phyloP scores from a whole-genome alignment of 1,140 invertebrate species.

The Plectrocnemia conspersa region DNA sequence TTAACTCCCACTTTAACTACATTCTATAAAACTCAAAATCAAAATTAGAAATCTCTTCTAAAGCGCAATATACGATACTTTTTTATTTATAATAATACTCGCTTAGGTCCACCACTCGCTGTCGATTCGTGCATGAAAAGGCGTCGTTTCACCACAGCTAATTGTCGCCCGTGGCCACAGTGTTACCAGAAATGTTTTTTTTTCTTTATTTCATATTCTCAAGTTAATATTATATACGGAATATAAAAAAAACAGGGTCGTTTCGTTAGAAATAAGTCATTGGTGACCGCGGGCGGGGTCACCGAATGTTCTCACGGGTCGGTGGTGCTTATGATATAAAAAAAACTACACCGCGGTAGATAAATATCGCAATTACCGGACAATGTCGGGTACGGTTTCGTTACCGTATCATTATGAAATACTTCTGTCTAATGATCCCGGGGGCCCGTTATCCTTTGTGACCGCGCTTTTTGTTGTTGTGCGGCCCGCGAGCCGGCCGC shows the following conservation, averaged over 20 bases:
- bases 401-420: conserved; percentile 32
- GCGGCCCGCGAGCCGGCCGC: background rate
- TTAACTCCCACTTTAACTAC: too few species aligned
- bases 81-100: too few species aligned
- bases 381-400: conserved; percentile 25
- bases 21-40: too few species aligned
- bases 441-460: conserved; percentile 19
- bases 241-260: too few species aligned
- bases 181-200: too few species aligned
- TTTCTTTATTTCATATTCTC: background rate
- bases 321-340: conserved; percentile 10
- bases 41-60: too few species aligned
- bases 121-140: too few species aligned
- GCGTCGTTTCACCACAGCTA: too few species aligned
- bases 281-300: conserved; percentile 31
- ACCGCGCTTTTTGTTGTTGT: background rate
- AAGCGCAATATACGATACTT: too few species aligned
- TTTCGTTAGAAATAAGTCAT: conserved; percentile 31
- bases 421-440: conserved; percentile 32
- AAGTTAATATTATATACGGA: conserved; percentile 16
- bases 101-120: too few species aligned
- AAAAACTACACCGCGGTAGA: conserved; percentile 21
- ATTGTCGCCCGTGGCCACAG: too few species aligned
- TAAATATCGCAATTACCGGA: conserved; percentile 33
- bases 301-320: conserved; percentile 28